Conservation (phyloP, 1,140 invertebrate genomes). For the Leguminivora glycinivorella region DNA sequence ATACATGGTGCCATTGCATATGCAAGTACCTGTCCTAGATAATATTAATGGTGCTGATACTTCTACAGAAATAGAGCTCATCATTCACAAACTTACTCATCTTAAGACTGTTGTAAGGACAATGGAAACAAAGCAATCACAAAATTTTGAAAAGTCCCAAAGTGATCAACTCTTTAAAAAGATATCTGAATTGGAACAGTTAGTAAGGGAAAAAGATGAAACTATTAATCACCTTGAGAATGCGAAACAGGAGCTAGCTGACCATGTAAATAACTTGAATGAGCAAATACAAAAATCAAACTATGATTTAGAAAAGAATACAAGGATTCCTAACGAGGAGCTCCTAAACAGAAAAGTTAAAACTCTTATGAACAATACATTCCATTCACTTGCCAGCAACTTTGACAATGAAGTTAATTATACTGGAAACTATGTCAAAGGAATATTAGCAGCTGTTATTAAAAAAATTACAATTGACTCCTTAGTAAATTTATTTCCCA, state of each 20-base stretch:
- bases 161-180: slow-evolving; percentile 38
- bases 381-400: slow-evolving; percentile 54
- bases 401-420: slow-evolving; percentile 57
- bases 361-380: slow-evolving; percentile 67
- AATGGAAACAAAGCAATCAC: slow-evolving; percentile 48
- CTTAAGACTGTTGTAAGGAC: not conserved
- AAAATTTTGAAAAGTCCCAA: slow-evolving; percentile 58
- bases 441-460: slow-evolving; percentile 53
- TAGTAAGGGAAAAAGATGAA: slow-evolving; percentile 43
- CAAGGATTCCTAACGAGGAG: slow-evolving; percentile 37
- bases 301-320: slow-evolving; percentile 35
- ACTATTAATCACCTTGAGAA: slow-evolving; percentile 40
- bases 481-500: slow-evolving; percentile 21
- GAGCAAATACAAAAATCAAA: slow-evolving; percentile 36
- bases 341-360: slow-evolving; percentile 48
- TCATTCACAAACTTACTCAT: slow-evolving; percentile 53
- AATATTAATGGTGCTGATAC: not conserved
- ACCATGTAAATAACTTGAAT: slow-evolving; percentile 30
- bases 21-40: slow-evolving; percentile 44
- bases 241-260: slow-evolving; percentile 33
- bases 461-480: slow-evolving; percentile 60
- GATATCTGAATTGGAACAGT: slow-evolving; percentile 1
- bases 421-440: slow-evolving; percentile 53
- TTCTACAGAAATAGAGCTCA: not conserved
- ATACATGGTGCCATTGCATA: slow-evolving; percentile 28